Evolutionary conservation across 2,113 vertebrate genomes (phyloP), one percentile per base, ranked within the genome.

Genomic region (Porphyrio hochstetteri): DNA sequence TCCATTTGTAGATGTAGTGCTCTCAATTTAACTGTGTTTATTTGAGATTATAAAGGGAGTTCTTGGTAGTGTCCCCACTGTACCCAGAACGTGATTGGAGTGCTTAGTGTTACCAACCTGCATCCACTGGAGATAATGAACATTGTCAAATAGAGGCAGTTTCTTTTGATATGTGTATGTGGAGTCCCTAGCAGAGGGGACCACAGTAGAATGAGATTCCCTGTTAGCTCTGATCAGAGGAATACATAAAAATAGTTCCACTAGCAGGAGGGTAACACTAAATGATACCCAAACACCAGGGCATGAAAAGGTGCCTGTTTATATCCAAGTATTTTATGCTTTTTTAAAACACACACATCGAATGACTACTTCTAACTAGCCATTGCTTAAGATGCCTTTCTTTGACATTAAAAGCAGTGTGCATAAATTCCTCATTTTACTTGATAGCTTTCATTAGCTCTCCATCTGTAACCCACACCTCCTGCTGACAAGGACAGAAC

Each of bases 381-480:
- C 40, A 59, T 50, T 76, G 36, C 84, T 82, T 88, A 80, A 86
- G 64, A 42, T 88, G 79, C 57, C 67, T 90, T 86, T 93, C 76
- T 86, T 70, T 85, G 75, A 52, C 68, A 82, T 77, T 44, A 93
- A 95, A 91, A 86, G 42, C 46, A 92, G 36, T 0, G 10, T 59
- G 72, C 76, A 75, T 59, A 63, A 83, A 93, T 77, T 80, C 50
- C 75, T 92, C 63, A 33, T 92, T 94, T 93, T 42, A 93, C 1
- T 3, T 77, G 67, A 65, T 27, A 55, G 74, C 40, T 90, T 76
- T 76, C 76, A 70, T 88, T 92, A 86, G 61, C 33, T 74, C 55
- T 94, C 75, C 36, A 21, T 76, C 56, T 80, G 50, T 88, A 95
- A 88, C 36, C 79, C 87, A 74, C 35, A 77, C 70, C 85, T 94